Evolutionary conservation across 1,140 invertebrate genomes (phyloP).

Genomic region (Drosophila bifasciata): DNA sequence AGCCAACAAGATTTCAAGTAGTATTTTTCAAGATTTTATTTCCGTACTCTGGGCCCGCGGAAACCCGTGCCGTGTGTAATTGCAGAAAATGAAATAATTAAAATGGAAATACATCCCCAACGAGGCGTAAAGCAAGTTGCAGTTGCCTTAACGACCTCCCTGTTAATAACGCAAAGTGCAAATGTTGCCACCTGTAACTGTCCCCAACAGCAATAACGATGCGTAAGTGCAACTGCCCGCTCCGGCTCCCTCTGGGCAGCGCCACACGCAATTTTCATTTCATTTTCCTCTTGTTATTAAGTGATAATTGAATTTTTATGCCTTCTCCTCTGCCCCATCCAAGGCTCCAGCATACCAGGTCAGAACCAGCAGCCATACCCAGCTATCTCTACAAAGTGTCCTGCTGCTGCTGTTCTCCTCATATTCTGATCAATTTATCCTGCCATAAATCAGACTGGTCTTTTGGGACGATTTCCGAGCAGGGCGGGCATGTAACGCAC

Average conservation of each 20-base stretch:
- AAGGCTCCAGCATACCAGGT: slow-evolving; percentile 6
- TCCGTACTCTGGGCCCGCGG: slow-evolving; percentile 3
- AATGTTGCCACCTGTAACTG: slow-evolving; percentile 51
- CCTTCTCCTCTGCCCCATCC: slow-evolving; percentile 30
- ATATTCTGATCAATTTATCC: slow-evolving; percentile 25
- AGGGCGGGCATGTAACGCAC: slow-evolving; percentile 66
- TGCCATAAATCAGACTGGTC: slow-evolving; percentile 56
- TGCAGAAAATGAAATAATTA: slow-evolving; percentile 76
- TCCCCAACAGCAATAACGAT: slow-evolving; percentile 16
- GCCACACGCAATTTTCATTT: slow-evolving; percentile 68
- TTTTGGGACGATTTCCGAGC: slow-evolving; percentile 14
- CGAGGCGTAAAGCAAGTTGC: slow-evolving; percentile 69
- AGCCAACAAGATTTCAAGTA: slow-evolving; percentile 50
- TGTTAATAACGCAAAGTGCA: slow-evolving; percentile 80
- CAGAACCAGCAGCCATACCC: not conserved
- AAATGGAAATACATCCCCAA: slow-evolving; percentile 47
- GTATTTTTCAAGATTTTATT: slow-evolving; percentile 40
- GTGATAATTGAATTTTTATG: slow-evolving; percentile 82
- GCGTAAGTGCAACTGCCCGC: slow-evolving; percentile 35
- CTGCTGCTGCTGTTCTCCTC: slow-evolving; percentile 30
- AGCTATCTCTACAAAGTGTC: not conserved
- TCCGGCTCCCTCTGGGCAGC: slow-evolving; percentile 32
- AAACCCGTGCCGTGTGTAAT: slow-evolving; percentile 56
- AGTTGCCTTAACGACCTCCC: slow-evolving; percentile 73
- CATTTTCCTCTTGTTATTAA: slow-evolving; percentile 72